Evolutionary conservation across 2,888 invertebrate genomes (phyloP), one percentile per base, ranked within the genome.

Genomic region (Anthophora plumipes): DNA sequence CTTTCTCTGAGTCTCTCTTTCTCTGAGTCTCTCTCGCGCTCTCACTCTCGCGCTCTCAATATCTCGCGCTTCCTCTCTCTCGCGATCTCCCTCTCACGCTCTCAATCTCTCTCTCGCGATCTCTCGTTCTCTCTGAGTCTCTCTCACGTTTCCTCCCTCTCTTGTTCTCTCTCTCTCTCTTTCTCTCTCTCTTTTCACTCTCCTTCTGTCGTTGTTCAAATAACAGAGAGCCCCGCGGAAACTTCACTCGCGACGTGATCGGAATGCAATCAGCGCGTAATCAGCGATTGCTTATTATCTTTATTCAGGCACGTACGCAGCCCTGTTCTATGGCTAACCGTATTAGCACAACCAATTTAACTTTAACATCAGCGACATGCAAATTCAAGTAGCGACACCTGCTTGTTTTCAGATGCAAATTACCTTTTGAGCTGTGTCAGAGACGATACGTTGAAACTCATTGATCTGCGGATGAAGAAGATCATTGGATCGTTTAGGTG

Each of bases 401-500:
- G 78, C 77, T 86, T 94, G 94, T 90, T 94, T 94, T 82, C 95
- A 98, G 99, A 99, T 95, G 96, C 97, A 89, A 97, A 97, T 94
- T 97, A 97, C 93, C 95, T 99, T 87, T 94, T 99, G 91, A 97
- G 97, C 91, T 99, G 99, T 93, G 97, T 98, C 70, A 95, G 99
- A 89, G 99, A 99, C 94, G 99, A 99, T 94, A 98, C 98, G 25
- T 95, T 99, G 89, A 98, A 98, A 93, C 95, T 99, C 74, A 96
- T 99, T 93, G 99, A 99, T 94, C 95, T 99, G 85, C 95, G 99
- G 92, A 98, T 97, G 96, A 98, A 98, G 94, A 97, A 97, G 94
- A 97, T 99, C 81, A 95, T 98, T 82, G 96, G 96, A 84, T 97
- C 98, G 76, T 98, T 98, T 94, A 96, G 97, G 98, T 98, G 95